These are phyloP conservation scores for Brachypalpus laphriformis DNA, from an alignment of 2,888 invertebrate species.

Conservation along the genomic window DNA sequence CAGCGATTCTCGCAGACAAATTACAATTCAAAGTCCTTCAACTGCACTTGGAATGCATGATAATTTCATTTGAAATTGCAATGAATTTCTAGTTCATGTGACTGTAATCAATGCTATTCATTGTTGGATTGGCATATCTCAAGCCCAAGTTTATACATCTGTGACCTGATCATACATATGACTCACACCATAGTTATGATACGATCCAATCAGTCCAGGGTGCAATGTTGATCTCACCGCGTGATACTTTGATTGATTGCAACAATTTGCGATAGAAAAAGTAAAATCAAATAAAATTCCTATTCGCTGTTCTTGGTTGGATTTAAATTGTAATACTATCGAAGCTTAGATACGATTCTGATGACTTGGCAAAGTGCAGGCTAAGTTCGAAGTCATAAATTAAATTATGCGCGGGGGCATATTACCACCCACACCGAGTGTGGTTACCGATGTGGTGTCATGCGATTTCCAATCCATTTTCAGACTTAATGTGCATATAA, in stretches of 20 bases:
- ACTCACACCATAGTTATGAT: conserved; percentile 45
- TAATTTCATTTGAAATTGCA: conserved; percentile 29
- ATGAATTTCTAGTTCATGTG: conserved; percentile 49
- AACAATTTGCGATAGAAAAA: conserved; percentile 48
- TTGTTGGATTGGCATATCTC: conserved; percentile 48
- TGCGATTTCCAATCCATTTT: conserved; percentile 29
- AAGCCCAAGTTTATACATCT: conserved; percentile 41
- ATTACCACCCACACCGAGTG: conserved; percentile 34
- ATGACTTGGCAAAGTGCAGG: background rate
- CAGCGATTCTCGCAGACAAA: background rate
- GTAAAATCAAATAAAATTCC: conserved; percentile 9
- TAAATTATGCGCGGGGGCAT: conserved; percentile 25
- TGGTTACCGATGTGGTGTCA: conserved; percentile 23
- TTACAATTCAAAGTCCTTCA: conserved; percentile 4
- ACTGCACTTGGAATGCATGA: conserved; percentile 39
- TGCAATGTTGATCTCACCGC: conserved; percentile 65
- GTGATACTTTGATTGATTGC: conserved; percentile 65
- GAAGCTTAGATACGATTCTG: background rate
- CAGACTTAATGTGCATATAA: conserved; percentile 1
- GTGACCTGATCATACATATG: conserved; percentile 27
- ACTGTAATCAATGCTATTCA: conserved; percentile 34
- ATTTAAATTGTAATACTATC: conserved; percentile 16
- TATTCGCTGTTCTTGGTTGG: background rate
- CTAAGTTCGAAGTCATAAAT: background rate
- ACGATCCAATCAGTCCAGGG: conserved; percentile 28